Evolutionary conservation across 2,113 vertebrate genomes (phyloP).

Genomic region (Apaloderma vittatum): DNA sequence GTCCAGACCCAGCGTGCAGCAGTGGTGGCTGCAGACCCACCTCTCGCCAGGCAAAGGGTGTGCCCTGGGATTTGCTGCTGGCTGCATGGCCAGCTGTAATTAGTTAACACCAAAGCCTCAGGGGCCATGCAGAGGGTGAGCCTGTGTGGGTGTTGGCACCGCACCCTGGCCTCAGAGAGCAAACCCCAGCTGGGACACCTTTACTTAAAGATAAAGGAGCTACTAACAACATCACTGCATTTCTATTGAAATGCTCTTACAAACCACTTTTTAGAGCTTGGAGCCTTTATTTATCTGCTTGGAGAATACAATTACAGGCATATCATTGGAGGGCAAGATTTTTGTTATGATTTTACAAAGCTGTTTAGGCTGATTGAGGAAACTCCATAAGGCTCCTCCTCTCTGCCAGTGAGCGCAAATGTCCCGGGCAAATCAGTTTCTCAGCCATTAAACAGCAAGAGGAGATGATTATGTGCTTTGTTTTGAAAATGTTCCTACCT

Average conservation of each 20-base stretch:
- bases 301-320: background rate
- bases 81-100: background rate
- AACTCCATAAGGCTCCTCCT: background rate
- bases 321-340: background rate
- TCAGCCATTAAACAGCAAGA: background rate
- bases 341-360: background rate
- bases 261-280: background rate
- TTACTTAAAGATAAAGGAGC: background rate
- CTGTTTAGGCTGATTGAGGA: background rate
- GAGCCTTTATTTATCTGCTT: background rate
- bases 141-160: background rate
- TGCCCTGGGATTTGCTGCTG: background rate
- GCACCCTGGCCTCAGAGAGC: background rate
- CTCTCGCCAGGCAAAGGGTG: background rate
- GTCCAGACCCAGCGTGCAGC: background rate
- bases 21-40: background rate
- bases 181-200: background rate
- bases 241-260: background rate
- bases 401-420: background rate
- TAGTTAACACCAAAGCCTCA: background rate
- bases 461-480: background rate
- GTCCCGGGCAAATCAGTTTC: background rate
- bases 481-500: background rate
- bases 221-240: rapidly evolving
- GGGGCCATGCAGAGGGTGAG: background rate